phyloP scores from a whole-genome alignment of 2,113 vertebrate species.

The Thunnus maccoyii region DNA sequence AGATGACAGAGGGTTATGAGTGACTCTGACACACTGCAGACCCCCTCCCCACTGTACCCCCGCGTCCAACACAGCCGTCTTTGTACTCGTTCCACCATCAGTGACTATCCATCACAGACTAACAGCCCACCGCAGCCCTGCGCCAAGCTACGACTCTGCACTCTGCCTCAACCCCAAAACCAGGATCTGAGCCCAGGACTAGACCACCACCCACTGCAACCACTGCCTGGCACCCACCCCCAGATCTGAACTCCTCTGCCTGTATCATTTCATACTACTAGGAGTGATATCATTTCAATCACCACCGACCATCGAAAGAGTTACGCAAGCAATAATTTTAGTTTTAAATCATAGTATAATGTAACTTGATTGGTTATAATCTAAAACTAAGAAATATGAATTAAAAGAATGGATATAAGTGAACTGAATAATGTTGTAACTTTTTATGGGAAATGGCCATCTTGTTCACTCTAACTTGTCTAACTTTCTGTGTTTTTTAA shows the following conservation, averaged over 20 bases:
- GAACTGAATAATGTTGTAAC: neutral
- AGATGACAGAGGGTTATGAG: conserved; percentile 84
- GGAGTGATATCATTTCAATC: neutral
- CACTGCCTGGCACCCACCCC: neutral
- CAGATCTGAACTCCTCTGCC: neutral
- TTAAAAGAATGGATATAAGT: neutral
- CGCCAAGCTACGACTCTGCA: conserved; percentile 49
- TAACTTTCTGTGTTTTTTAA: too few relatives aligned
- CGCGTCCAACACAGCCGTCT: conserved; percentile 85
- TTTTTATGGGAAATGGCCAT: neutral
- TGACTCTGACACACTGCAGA: conserved; percentile 87
- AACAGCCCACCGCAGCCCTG: conserved; percentile 88
- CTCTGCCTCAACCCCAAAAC: conserved; percentile 44
- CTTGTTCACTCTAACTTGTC: neutral
- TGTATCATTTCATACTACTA: neutral
- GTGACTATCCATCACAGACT: conserved; percentile 91
- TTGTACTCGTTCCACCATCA: conserved; percentile 90
- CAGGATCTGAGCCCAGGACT: conserved; percentile 15
- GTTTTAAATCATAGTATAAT: neutral
- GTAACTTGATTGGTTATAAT: neutral
- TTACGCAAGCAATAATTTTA: neutral
- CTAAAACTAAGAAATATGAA: neutral
- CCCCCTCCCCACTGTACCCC: conserved; percentile 72
- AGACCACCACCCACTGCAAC: conserved; percentile 32
- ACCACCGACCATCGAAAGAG: neutral